phyloP scores from a whole-genome alignment of 1,140 invertebrate species.

The Acromyrmex charruanus region DNA sequence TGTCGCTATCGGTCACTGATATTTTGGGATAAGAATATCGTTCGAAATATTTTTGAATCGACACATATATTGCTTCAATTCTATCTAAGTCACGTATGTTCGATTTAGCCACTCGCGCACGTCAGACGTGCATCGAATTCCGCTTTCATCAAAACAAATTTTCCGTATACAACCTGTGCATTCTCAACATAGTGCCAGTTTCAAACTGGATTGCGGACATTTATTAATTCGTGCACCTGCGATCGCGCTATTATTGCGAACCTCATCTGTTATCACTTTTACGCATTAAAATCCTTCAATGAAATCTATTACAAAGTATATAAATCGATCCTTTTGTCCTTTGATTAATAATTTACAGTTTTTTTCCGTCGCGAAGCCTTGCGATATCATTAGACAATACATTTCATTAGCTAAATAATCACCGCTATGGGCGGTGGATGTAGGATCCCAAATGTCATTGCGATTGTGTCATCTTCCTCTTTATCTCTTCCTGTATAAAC shows the following conservation, averaged over 20 bases:
- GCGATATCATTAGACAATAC: constrained; percentile 60
- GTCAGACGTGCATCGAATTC: constrained; percentile 17
- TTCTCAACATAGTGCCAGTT: constrained; percentile 2
- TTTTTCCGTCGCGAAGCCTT: constrained; percentile 42
- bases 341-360: background rate
- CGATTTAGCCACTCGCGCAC: constrained; percentile 28
- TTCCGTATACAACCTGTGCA: constrained; percentile 9
- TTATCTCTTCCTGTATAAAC: constrained; percentile 69
- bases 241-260: constrained; percentile 11
- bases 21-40: constrained; percentile 33
- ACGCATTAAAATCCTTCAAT: background rate
- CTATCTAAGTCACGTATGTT: constrained; percentile 7
- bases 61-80: background rate
- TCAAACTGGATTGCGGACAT: constrained; percentile 22
- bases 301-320: constrained; percentile 8
- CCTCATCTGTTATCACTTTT: background rate
- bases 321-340: background rate
- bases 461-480: constrained; percentile 57
- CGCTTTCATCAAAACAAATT: constrained; percentile 38
- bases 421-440: background rate
- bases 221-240: constrained; percentile 35
- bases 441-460: constrained; percentile 63
- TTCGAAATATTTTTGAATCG: constrained; percentile 33
- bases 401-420: constrained; percentile 52
- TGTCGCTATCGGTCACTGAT: constrained; percentile 31